Evolutionary conservation across 1,140 invertebrate genomes (phyloP), one percentile per base, ranked within the genome.

Genomic region (Matsumurasca onukii): DNA sequence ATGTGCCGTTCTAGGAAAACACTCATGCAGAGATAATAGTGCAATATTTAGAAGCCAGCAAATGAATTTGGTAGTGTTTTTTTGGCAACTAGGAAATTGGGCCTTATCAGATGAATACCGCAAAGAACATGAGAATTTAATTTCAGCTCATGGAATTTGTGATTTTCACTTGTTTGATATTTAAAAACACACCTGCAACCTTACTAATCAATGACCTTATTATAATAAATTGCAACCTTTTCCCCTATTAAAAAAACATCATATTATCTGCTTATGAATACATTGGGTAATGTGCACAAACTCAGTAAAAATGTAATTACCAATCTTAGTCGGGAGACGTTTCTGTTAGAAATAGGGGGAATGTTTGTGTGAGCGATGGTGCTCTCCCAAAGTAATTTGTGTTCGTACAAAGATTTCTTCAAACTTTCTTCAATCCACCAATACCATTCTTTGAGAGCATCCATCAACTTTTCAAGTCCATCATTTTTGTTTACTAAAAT

Each of bases 381-480:
- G n/a, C 24, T 3, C 3, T 51, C 68, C 22, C 20, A 62, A 22
- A 12, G 1, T 39, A 1, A 30, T 61, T 72, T 77, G 77, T 75
- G 85, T 83, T 75, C 59, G 65, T 3, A 12, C 24, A 65, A 64
- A 9, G 62, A 31, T 25, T 22, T n/a, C 61, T 55, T 25, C 49
- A 69, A n/a, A 2, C 20, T n/a, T 30, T 24, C 1, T 49, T 49
- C 27, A 66, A 71, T 66, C 70, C 70, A 71, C 1, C 22, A 49
- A 55, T 71, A 71, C 62, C 62, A 25, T 12, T 12, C 31, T 45
- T 30, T 57, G n/a, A 69, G 24, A 69, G 68, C 48, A 17, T 64
- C 31, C 31, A 69, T 12, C 22, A 71, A 71, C 31, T 31, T 17
- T 13, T 65, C 31, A 0, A 69, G 25, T 31, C 48, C 49, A 39